These are phyloP conservation scores for Cotesia typhae DNA, from an alignment of 1,140 invertebrate species.

Conservation along the genomic window DNA sequence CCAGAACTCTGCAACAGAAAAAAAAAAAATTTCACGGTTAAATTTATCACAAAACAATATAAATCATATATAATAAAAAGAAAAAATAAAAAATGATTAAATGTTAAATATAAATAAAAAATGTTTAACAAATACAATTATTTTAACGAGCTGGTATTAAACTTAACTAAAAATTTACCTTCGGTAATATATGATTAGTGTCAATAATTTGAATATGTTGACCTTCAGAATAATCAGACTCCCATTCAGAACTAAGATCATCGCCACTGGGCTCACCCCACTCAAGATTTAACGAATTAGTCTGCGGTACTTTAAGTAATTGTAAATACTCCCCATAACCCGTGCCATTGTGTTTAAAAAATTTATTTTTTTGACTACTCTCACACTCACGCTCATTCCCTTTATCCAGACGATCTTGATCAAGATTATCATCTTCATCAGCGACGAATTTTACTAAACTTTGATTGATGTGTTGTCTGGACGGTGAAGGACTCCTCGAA, in stretches of 20 bases:
- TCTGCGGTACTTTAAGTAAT: slow-evolving; percentile 75
- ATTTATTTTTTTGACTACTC: background rate
- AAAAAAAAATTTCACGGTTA: background rate
- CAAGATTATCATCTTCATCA: background rate
- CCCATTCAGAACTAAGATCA: slow-evolving; percentile 89
- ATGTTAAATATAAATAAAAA: too few relatives aligned
- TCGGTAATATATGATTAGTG: slow-evolving; percentile 43
- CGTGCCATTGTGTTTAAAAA: slow-evolving; percentile 54
- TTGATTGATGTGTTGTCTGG: slow-evolving; percentile 26
- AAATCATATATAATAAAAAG: background rate
- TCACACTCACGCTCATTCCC: too few relatives aligned
- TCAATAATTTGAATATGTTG: slow-evolving; percentile 38
- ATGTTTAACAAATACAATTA: background rate
- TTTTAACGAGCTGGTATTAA: background rate
- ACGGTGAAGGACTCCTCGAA: slow-evolving; percentile 54
- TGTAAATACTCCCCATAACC: slow-evolving; percentile 84
- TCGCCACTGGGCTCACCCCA: slow-evolving; percentile 87
- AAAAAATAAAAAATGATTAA: too few relatives aligned
- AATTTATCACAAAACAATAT: background rate
- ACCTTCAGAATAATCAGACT: slow-evolving; percentile 74
- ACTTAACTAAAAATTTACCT: slow-evolving; percentile 48
- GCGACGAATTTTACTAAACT: slow-evolving; percentile 8
- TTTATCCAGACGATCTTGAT: background rate
- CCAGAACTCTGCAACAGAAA: slow-evolving; percentile 82
- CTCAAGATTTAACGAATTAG: slow-evolving; percentile 68